A percentile compares a stretch with the other conserved stretches of the same genome.
These are phyloP conservation scores for Labrus mixtus DNA, from an alignment of 2,113 vertebrate genomes.

Conservation along the genomic window DNA sequence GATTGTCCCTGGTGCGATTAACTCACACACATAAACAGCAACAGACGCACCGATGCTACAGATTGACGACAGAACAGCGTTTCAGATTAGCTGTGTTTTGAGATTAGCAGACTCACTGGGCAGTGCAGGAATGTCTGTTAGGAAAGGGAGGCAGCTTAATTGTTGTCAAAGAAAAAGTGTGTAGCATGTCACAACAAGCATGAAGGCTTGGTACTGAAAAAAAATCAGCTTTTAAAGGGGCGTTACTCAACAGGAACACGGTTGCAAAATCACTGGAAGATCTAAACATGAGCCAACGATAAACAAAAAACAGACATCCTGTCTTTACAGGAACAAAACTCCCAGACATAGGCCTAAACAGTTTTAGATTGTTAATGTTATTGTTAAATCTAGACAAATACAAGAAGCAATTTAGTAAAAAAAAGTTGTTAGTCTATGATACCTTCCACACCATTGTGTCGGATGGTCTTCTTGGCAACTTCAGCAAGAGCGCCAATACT, in stretches of 20 bases:
- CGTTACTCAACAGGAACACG: neutral
- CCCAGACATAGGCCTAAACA: neutral
- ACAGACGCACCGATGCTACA: constrained; percentile 31
- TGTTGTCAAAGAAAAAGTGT: neutral
- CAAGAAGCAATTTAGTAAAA: neutral
- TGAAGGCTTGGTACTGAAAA: neutral
- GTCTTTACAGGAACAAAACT: neutral
- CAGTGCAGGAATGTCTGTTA: constrained; percentile 19
- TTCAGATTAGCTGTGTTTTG: constrained; percentile 40
- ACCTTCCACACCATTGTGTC: constrained; percentile 86
- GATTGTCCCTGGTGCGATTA: constrained; percentile 39
- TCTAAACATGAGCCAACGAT: neutral
- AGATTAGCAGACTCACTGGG: constrained; percentile 28
- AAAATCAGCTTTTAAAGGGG: neutral
- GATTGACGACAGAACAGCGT: constrained; percentile 10
- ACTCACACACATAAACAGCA: constrained; percentile 12
- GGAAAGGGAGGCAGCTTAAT: neutral
- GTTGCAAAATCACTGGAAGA: neutral
- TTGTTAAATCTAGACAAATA: neutral
- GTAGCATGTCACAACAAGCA: constrained; percentile 29
- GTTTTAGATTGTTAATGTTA: neutral
- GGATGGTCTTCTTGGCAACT: constrained; percentile 95
- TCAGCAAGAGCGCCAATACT: constrained; percentile 95
- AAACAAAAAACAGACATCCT: neutral
- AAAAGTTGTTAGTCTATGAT: constrained; percentile 43